phyloP scores from a whole-genome alignment of 2,113 vertebrate genomes.

The Nothocercus nigrocapillus region DNA sequence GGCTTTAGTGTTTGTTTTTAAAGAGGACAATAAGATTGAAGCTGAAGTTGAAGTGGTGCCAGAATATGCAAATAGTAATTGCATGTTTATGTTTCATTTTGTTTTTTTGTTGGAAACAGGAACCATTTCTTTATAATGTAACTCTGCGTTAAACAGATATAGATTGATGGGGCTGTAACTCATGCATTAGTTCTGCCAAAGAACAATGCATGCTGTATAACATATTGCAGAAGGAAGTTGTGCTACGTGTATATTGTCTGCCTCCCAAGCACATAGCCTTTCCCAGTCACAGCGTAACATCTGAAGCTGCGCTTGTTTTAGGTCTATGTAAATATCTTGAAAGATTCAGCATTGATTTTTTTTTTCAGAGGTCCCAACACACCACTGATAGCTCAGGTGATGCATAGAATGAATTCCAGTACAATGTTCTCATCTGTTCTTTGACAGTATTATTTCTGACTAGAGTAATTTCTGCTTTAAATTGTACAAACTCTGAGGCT shows the following conservation, averaged over 20 bases:
- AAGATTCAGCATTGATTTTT: not conserved
- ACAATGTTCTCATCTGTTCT: not conserved
- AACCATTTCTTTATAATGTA: not conserved
- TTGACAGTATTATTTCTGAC: not conserved
- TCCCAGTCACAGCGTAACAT: not conserved
- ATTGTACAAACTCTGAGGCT: not conserved
- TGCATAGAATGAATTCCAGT: not conserved
- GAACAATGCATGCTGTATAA: not conserved
- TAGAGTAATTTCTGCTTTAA: not conserved
- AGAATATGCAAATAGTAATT: conserved; percentile 23
- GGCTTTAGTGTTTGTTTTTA: not conserved
- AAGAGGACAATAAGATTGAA: not conserved
- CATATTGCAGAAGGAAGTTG: not conserved
- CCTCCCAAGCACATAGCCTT: not conserved
- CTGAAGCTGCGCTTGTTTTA: not conserved
- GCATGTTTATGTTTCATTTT: too few relatives aligned
- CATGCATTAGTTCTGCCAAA: not conserved
- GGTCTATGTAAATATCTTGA: not conserved
- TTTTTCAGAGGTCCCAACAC: not conserved
- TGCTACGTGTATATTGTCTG: not conserved
- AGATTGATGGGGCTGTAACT: not conserved
- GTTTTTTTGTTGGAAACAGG: not conserved
- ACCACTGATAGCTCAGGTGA: not conserved
- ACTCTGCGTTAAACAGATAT: not conserved
- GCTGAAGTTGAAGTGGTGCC: not conserved